Conservation (phyloP, 2,888 invertebrate genomes). For the Chrysotoxum bicinctum region DNA sequence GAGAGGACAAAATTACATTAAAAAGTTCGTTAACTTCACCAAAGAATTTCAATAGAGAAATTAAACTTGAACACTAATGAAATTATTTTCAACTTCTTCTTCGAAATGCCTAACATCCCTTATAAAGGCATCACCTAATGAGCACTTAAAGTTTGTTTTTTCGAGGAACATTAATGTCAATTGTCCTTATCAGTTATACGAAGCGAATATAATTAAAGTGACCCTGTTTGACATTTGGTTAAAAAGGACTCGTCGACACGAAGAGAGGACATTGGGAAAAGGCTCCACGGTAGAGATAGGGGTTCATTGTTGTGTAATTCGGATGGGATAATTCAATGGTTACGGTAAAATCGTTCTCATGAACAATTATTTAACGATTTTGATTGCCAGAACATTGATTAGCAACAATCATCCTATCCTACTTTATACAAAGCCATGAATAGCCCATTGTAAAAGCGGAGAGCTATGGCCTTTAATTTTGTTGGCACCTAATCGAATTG, state of each 20-base stretch:
- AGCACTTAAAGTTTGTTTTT: neutral
- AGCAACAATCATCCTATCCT: conserved; percentile 3
- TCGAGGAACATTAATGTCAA: neutral
- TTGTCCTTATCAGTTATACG: conserved; percentile 37
- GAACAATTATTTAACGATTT: conserved; percentile 62
- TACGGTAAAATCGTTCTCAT: conserved; percentile 1
- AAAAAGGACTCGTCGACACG: neutral
- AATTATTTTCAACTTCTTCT: neutral
- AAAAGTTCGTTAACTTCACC: neutral
- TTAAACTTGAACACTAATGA: neutral
- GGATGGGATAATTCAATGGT: conserved; percentile 15
- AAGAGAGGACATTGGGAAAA: conserved; percentile 7
- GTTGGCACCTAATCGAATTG: conserved; percentile 68
- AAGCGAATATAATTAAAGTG: conserved; percentile 40
- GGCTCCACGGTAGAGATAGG: conserved; percentile 4
- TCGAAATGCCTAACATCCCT: neutral
- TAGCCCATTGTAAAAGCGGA: neutral
- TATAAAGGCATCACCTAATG: neutral
- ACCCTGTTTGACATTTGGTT: conserved; percentile 19
- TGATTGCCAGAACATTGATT: conserved; percentile 45
- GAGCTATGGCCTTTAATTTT: conserved; percentile 35
- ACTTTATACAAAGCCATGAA: neutral
- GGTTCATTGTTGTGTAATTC: conserved; percentile 50
- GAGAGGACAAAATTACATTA: neutral
- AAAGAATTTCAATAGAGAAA: neutral